Evolutionary conservation across 2,797 vertebrate species (phyloP), one percentile per base, ranked within the genome.

Genomic region (Psittacula derbiana): DNA sequence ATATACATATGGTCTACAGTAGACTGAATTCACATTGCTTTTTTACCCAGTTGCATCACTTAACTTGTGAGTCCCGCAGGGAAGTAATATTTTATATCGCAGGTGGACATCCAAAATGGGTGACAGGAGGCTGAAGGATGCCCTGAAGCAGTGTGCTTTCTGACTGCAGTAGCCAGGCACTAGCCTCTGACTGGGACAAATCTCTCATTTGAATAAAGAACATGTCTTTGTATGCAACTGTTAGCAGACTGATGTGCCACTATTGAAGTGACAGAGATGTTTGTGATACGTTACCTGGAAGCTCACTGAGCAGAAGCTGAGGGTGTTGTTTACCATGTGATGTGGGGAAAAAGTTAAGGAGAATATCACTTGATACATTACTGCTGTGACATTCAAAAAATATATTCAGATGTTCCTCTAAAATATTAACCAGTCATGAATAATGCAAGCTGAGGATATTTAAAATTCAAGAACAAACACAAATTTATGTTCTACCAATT

Each of bases 341-440:
- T 23, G 40, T 49, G 16, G 28, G 30, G 23, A 3, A 40, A 31
- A n/a, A 79, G 58, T 30, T 58, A 74, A 57, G 41, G 69, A 89
- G 87, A 76, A 38, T 55, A 53, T 80, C 28, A 28, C 71, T 70
- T 73, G 50, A 52, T 89, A 52, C 1, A 2, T 49, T 84, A 19
- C 70, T 60, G 46, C 70, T 75, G 23, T 86, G 80, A 76, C 62
- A 47, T 90, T 92, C 92, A 8, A 7, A 25, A 80, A 92, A 80
- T 66, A 66, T 60, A 76, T 86, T 92, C 85, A 90, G 43, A 66
- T 89, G 58, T 93, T 90, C 60, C 55, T 84, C 55, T 95, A 53
- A 96, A 96, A 95, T 93, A 90, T 89, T 94, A 92, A 96, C 31
- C 8, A 64, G 23, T 83, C 53, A 83, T 96, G 91, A 95, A 95